phyloP scores from a whole-genome alignment of 1,140 invertebrate genomes.

The Aphelinus atriplicis region DNA sequence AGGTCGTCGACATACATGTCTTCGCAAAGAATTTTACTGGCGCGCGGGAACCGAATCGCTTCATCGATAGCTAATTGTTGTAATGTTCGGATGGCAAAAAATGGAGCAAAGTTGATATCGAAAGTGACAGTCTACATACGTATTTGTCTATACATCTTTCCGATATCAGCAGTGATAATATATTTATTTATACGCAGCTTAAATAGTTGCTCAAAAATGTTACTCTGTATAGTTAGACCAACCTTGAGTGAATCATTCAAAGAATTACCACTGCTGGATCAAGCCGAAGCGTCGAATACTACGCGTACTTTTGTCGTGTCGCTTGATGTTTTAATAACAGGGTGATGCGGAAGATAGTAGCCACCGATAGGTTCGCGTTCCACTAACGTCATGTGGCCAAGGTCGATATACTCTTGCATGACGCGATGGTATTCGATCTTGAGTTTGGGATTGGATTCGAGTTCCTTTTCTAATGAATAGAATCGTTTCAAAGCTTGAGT shows the following conservation, averaged over 20 bases:
- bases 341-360: background rate
- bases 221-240: no score
- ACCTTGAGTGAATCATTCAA: background rate
- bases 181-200: background rate
- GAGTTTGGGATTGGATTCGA: background rate
- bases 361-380: background rate
- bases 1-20: conserved; percentile 64
- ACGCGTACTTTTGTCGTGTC: no score
- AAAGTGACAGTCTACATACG: background rate
- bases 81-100: background rate
- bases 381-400: background rate
- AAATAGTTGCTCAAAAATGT: background rate
- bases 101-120: background rate
- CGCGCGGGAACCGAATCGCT: background rate
- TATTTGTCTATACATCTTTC: no score
- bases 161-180: background rate
- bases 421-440: background rate
- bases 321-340: background rate
- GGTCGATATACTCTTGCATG: background rate
- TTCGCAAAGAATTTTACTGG: conserved; percentile 36
- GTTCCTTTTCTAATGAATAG: background rate
- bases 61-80: conserved; percentile 27
- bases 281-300: no score
- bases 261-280: background rate
- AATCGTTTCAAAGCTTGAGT: background rate